Evolutionary conservation across 2,888 invertebrate species (phyloP).

Genomic region (Lasioglossum pauxillum): DNA sequence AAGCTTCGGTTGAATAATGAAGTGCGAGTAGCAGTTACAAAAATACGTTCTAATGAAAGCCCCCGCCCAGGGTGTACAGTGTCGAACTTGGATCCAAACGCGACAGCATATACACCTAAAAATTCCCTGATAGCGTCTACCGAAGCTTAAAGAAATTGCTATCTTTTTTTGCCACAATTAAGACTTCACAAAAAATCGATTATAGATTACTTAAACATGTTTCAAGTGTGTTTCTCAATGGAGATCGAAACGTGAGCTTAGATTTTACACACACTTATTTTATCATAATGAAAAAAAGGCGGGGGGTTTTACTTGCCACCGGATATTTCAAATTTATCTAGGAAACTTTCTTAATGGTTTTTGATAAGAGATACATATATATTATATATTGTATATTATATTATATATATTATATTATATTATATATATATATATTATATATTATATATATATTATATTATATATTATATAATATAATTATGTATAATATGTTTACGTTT

Average conservation of each 20-base stretch:
- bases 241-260: slow-evolving; percentile 41
- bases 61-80: slow-evolving; percentile 84
- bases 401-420: too few species aligned
- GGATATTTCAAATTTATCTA: not conserved
- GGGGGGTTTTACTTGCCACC: not conserved
- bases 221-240: slow-evolving; percentile 71
- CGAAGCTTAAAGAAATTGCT: slow-evolving; percentile 85
- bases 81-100: slow-evolving; percentile 93
- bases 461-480: too few species aligned
- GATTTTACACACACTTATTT: slow-evolving; percentile 32
- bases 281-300: not conserved
- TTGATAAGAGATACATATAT: not conserved
- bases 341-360: not conserved
- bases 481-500: too few species aligned
- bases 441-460: too few species aligned
- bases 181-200: slow-evolving; percentile 66
- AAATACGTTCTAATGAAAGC: slow-evolving; percentile 81
- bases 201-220: slow-evolving; percentile 72
- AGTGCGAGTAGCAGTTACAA: slow-evolving; percentile 79
- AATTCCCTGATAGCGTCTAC: slow-evolving; percentile 87
- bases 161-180: slow-evolving; percentile 49
- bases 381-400: too few species aligned
- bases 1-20: slow-evolving; percentile 86
- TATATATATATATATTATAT: too few species aligned
- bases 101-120: slow-evolving; percentile 96